A percentile compares a stretch with the other conserved stretches of the same genome.
These are phyloP conservation scores for Pardalotus punctatus DNA, from an alignment of 2,113 vertebrate species.

Conservation along the genomic window DNA sequence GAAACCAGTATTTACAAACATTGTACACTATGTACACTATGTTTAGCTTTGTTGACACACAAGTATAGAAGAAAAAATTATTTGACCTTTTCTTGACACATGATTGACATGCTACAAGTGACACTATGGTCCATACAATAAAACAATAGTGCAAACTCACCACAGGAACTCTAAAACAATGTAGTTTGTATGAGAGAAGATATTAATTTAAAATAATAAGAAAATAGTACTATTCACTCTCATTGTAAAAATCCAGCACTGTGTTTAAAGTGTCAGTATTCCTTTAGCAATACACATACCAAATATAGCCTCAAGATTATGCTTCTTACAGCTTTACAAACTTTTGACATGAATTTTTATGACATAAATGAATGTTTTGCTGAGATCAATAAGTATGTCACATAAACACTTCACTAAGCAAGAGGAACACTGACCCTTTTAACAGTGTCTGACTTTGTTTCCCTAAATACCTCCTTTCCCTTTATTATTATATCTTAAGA, in stretches of 20 bases:
- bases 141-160: conserved; percentile 81
- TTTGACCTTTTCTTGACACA: conserved; percentile 46
- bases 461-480: conserved; percentile 46
- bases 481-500: conserved; percentile 64
- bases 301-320: conserved; percentile 39
- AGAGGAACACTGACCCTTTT: conserved; percentile 73
- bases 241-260: conserved; percentile 61
- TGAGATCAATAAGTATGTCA: conserved; percentile 56
- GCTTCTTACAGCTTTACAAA: conserved; percentile 50
- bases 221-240: conserved; percentile 76
- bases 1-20: conserved; percentile 83
- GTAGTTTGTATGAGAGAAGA: conserved; percentile 61
- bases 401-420: conserved; percentile 48
- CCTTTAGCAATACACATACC: conserved; percentile 54
- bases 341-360: conserved; percentile 51
- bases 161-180: conserved; percentile 73
- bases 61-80: conserved; percentile 66
- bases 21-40: conserved; percentile 81
- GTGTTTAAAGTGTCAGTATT: conserved; percentile 68
- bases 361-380: conserved; percentile 52
- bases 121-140: conserved; percentile 62
- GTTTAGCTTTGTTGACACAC: conserved; percentile 64
- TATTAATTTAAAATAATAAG: conserved; percentile 74
- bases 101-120: conserved; percentile 76
- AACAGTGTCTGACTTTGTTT: conserved; percentile 60